These are phyloP conservation scores for Stictocephala bisonia DNA, from an alignment of 2,888 invertebrate species.

Conservation along the genomic window DNA sequence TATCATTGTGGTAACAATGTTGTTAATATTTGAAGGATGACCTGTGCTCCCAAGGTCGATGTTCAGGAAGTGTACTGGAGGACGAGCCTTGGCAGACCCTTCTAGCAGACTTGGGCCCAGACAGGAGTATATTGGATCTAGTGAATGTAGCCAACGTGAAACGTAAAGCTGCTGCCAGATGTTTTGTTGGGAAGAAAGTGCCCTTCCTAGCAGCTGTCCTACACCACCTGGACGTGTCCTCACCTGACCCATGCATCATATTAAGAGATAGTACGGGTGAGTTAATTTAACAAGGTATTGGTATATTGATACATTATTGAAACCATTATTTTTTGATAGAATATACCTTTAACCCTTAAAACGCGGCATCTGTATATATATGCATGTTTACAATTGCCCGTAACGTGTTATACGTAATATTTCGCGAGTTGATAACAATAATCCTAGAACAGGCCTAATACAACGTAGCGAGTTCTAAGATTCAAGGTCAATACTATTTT, in stretches of 20 bases:
- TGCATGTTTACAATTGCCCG: too few species aligned
- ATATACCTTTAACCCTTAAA: too few species aligned
- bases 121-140: conserved; percentile 45
- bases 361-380: not conserved
- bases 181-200: conserved; percentile 56
- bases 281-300: too few species aligned
- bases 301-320: too few species aligned
- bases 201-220: conserved; percentile 61
- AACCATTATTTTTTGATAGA: too few species aligned
- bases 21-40: conserved; percentile 10
- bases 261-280: conserved; percentile 60
- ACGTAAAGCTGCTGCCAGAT: conserved; percentile 54
- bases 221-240: conserved; percentile 57
- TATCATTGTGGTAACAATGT: not conserved
- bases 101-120: conserved; percentile 51
- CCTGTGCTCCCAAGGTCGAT: conserved; percentile 25
- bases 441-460: too few species aligned
- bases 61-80: conserved; percentile 38
- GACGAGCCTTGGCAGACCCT: conserved; percentile 53
- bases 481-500: too few species aligned
- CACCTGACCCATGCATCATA: conserved; percentile 60
- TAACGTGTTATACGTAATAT: too few species aligned
- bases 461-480: too few species aligned
- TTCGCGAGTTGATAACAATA: too few species aligned
- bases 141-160: conserved; percentile 56